Percentiles rank a stretch among this genome's conserved stretches.
Conservation (phyloP, 2,113 vertebrate species). For the Rutilus rutilus region DNA sequence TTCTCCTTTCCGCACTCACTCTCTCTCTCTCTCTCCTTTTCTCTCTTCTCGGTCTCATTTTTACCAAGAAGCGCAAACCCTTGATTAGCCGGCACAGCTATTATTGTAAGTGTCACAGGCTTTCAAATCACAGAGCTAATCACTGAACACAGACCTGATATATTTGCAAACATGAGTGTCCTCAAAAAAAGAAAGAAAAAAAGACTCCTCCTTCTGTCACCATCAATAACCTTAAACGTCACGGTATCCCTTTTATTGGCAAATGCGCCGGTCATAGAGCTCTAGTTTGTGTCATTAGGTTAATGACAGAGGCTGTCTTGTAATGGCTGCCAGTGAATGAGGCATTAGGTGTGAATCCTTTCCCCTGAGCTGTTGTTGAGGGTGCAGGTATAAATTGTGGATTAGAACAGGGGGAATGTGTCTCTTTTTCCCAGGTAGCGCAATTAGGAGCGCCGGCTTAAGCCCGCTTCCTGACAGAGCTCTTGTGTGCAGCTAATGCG, state of each 20-base stretch:
- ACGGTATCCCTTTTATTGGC: conserved; percentile 37
- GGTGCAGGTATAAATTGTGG: conserved; percentile 67
- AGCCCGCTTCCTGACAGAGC: conserved; percentile 49
- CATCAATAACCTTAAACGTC: conserved; percentile 43
- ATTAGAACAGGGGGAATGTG: conserved; percentile 63
- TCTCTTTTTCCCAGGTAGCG: conserved; percentile 64
- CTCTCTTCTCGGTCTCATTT: background rate
- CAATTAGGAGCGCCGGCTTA: conserved; percentile 70
- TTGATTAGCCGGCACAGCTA: conserved; percentile 45
- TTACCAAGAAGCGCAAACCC: conserved; percentile 35
- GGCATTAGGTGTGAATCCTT: conserved; percentile 65
- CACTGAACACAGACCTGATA: conserved; percentile 36
- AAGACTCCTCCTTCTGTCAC: background rate
- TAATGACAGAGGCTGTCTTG: conserved; percentile 50
- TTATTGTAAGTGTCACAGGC: conserved; percentile 48
- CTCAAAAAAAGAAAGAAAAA: conserved; percentile 12
- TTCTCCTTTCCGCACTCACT: background rate
- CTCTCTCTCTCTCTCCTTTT: background rate
- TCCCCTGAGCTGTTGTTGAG: conserved; percentile 60
- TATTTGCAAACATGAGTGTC: conserved; percentile 53
- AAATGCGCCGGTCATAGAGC: conserved; percentile 26
- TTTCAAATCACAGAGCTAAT: conserved; percentile 48
- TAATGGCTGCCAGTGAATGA: conserved; percentile 64
- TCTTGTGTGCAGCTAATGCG: conserved; percentile 48
- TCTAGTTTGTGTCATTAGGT: conserved; percentile 42